Conservation (phyloP, 2,113 vertebrate species). For the Cephalopholis sonnerati region DNA sequence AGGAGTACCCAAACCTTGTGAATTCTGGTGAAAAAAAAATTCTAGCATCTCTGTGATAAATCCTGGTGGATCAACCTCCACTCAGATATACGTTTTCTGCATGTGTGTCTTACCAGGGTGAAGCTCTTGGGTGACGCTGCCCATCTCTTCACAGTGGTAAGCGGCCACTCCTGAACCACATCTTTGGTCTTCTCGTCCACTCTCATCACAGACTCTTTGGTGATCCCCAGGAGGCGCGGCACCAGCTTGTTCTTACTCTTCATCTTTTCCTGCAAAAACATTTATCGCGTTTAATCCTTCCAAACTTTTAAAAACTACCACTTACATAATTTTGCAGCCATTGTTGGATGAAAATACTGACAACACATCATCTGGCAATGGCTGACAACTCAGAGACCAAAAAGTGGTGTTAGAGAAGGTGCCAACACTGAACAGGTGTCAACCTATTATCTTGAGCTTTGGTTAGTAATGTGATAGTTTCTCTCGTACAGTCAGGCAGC, state of each 20-base stretch:
- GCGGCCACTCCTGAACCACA: constrained; percentile 97
- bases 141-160: constrained; percentile 99
- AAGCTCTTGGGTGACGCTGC: constrained; percentile 99
- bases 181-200: constrained; percentile 99
- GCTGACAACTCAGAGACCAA: not conserved
- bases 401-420: not conserved
- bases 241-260: constrained; percentile 99
- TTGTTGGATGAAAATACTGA: not conserved
- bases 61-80: not conserved
- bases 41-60: constrained; percentile 1
- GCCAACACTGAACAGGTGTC: not conserved
- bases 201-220: constrained; percentile 98
- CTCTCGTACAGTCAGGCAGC: not conserved
- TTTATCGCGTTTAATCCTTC: not conserved
- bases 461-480: not conserved
- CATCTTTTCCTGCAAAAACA: constrained; percentile 93
- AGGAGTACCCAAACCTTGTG: not conserved
- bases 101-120: constrained; percentile 90
- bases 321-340: not conserved
- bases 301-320: not conserved
- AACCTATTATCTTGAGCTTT: not conserved
- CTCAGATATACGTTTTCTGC: not conserved
- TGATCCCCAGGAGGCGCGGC: constrained; percentile 95
- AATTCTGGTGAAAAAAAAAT: not conserved
- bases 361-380: not conserved